A percentile compares a stretch with the other conserved stretches of the same genome.
These are phyloP conservation scores for Varanus komodoensis DNA, from an alignment of 2,113 vertebrate genomes.

Conservation along the genomic window DNA sequence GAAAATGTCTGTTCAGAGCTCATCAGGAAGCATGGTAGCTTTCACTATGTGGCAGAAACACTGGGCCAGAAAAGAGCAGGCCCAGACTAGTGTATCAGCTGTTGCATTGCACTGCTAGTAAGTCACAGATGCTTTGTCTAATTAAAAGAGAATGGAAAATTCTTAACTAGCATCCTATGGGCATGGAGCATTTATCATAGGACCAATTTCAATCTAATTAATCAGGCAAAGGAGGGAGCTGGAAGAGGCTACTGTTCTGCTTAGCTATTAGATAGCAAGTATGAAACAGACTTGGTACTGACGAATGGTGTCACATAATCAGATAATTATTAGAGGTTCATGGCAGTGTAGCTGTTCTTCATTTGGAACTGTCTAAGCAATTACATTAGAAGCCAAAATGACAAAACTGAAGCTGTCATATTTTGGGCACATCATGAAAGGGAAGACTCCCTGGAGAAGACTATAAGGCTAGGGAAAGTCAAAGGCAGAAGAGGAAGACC, in stretches of 20 bases:
- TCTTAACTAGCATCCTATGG: neutral
- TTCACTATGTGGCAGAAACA: neutral
- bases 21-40: neutral
- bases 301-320: slow-evolving; percentile 28
- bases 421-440: too few species aligned
- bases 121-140: slow-evolving; percentile 38
- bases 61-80: too few species aligned
- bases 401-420: too few species aligned
- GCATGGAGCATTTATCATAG: slow-evolving; percentile 53
- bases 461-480: too few species aligned
- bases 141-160: slow-evolving; percentile 57
- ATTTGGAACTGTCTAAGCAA: slow-evolving; percentile 4
- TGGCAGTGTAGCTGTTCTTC: neutral
- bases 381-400: neutral
- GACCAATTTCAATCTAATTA: slow-evolving; percentile 65
- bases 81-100: neutral
- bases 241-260: slow-evolving; percentile 41
- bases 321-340: slow-evolving; percentile 8
- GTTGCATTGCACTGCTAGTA: slow-evolving; percentile 16
- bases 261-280: slow-evolving; percentile 36
- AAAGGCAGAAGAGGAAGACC: too few species aligned
- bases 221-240: slow-evolving; percentile 30
- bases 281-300: neutral
- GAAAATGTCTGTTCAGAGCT: neutral
- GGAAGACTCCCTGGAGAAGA: too few species aligned